Conservation (phyloP, 2,888 invertebrate genomes). For the Rotaria sp. region DNA sequence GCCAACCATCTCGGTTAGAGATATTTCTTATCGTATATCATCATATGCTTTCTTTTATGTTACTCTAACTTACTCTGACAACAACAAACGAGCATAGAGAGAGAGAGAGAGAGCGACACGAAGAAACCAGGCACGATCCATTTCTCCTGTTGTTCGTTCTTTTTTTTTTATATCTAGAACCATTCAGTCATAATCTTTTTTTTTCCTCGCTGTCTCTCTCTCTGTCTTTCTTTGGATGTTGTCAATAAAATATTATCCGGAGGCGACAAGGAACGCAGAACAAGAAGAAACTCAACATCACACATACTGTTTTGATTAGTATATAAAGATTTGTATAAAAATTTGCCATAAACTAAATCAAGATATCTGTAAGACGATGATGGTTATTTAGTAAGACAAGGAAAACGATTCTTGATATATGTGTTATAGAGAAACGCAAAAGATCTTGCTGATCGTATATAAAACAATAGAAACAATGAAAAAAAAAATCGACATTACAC, state of each 20-base stretch:
- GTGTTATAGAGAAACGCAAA: not conserved
- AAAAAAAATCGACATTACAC: not conserved
- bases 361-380: not conserved
- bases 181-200: constrained; percentile 10
- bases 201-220: not conserved
- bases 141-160: not conserved
- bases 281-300: not conserved
- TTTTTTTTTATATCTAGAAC: not conserved
- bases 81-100: not conserved
- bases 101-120: not conserved
- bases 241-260: not conserved
- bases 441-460: not conserved
- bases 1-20: not conserved
- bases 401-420: not conserved
- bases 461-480: not conserved
- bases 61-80: not conserved
- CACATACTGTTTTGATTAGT: not conserved
- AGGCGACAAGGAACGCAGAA: not conserved
- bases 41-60: not conserved
- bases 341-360: not conserved
- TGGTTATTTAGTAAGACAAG: not conserved
- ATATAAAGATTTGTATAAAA: not conserved
- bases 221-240: not conserved
- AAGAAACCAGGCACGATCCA: not conserved
- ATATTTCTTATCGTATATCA: constrained; percentile 24